Percentiles rank a stretch among this genome's conserved stretches.
Evolutionary conservation across 1,140 invertebrate species (phyloP).

Genomic region (Campoletis sonorensis): DNA sequence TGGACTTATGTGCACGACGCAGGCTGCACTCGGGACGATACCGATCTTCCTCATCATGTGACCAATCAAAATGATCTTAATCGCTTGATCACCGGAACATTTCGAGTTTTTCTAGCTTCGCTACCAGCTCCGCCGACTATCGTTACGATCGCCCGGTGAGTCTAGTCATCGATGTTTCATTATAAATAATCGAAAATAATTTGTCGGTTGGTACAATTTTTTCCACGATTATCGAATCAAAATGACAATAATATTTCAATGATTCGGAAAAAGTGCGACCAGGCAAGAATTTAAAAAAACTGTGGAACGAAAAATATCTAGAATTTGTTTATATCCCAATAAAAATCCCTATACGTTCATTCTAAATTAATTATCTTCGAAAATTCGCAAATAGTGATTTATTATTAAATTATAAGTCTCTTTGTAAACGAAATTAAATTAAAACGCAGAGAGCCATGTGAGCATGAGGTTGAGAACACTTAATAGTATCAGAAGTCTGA

Average conservation of each 20-base stretch:
- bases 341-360: not conserved
- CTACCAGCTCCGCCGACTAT: conserved; percentile 82
- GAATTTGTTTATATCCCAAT: not conserved
- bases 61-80: conserved; percentile 83
- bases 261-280: too few species aligned
- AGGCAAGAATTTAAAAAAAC: too few species aligned
- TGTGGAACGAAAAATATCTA: too few species aligned
- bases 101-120: conserved; percentile 78
- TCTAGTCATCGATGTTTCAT: not conserved
- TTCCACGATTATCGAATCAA: not conserved
- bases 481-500: not conserved
- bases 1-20: conserved; percentile 89
- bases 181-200: not conserved
- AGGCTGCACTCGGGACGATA: conserved; percentile 91
- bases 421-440: not conserved
- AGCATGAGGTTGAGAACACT: conserved; percentile 2
- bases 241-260: not conserved
- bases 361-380: not conserved
- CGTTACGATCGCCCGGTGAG: conserved; percentile 84
- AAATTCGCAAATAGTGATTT: not conserved
- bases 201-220: not conserved
- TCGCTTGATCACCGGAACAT: conserved; percentile 79
- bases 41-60: conserved; percentile 88
- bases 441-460: not conserved
- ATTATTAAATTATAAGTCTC: not conserved